Percentiles rank a stretch among this genome's conserved stretches.
These are phyloP conservation scores for Acipenser oxyrinchus DNA, from an alignment of 2,797 vertebrate species.

Conservation along the genomic window DNA sequence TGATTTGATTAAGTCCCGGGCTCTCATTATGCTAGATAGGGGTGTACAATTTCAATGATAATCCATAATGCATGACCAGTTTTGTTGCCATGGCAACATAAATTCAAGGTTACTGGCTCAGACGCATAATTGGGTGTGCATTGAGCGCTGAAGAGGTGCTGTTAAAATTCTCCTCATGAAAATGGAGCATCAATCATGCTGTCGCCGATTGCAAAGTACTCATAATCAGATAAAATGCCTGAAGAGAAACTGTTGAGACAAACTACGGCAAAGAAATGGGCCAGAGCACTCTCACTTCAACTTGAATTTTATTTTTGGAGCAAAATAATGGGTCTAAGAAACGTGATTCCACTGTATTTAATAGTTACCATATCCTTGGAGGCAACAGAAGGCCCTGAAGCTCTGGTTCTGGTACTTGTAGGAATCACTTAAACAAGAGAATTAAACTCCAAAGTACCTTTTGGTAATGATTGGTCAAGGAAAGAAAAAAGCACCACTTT, in stretches of 20 bases:
- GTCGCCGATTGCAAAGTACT: constrained; percentile 88
- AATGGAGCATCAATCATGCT: constrained; percentile 95
- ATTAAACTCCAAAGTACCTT: no score
- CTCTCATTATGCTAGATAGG: constrained; percentile 99
- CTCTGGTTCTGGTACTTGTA: constrained; percentile 12
- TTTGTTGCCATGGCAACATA: constrained; percentile 98
- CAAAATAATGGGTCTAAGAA: constrained; percentile 22
- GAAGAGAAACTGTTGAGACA: constrained; percentile 73
- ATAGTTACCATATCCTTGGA: constrained; percentile 53
- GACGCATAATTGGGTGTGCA: constrained; percentile 98
- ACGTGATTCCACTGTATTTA: constrained; percentile 55
- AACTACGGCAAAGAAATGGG: constrained; percentile 39
- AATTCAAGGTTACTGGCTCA: constrained; percentile 99
- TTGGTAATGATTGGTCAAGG: no score
- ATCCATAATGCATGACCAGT: constrained; percentile 99
- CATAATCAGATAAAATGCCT: constrained; percentile 89
- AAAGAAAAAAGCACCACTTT: no score
- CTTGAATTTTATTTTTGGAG: constrained; percentile 22
- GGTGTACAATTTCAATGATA: constrained; percentile 99
- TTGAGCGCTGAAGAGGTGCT: constrained; percentile 91
- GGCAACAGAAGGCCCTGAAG: constrained; percentile 46
- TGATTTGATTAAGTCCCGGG: constrained; percentile 99
- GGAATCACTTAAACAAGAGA: no score
- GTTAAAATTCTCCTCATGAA: constrained; percentile 98
- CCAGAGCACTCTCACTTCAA: constrained; percentile 25